Evolutionary conservation across 2,113 vertebrate genomes (phyloP).

Genomic region (Lampris megalopsis): DNA sequence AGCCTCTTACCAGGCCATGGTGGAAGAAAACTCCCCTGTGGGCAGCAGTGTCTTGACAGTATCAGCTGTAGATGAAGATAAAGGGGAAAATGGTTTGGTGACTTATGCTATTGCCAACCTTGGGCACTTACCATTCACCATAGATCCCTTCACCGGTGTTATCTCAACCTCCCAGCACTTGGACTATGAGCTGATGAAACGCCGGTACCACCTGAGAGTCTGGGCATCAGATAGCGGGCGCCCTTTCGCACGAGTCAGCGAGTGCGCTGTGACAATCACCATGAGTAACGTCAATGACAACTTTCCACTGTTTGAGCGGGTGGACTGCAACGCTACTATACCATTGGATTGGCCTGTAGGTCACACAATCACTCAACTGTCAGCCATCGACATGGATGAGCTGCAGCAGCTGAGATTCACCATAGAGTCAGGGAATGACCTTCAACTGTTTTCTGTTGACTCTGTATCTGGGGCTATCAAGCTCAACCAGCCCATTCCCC

Average conservation of each 20-base stretch:
- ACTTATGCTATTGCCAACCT: constrained; percentile 88
- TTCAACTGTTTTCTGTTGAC: constrained; percentile 87
- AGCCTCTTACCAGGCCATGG: constrained; percentile 83
- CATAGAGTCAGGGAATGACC: constrained; percentile 91
- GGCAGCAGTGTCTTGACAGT: constrained; percentile 89
- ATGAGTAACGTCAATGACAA: constrained; percentile 96
- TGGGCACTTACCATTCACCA: constrained; percentile 85
- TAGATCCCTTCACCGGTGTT: constrained; percentile 89
- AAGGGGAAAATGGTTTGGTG: constrained; percentile 88
- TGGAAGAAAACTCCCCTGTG: constrained; percentile 90
- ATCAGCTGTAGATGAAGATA: constrained; percentile 86
- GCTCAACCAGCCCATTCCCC: constrained; percentile 82
- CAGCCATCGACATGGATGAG: constrained; percentile 93
- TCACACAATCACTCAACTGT: constrained; percentile 82
- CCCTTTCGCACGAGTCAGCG: constrained; percentile 89
- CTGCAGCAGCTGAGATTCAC: constrained; percentile 89
- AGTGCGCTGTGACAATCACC: constrained; percentile 88
- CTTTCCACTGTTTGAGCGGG: constrained; percentile 89
- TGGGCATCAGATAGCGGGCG: constrained; percentile 95
- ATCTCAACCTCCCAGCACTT: constrained; percentile 89
- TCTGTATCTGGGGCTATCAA: constrained; percentile 86
- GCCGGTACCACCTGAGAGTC: constrained; percentile 89
- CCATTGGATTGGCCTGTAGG: constrained; percentile 84
- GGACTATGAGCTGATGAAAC: constrained; percentile 95
- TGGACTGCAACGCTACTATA: constrained; percentile 90